Conservation (phyloP, 2,888 invertebrate genomes). For the Autographa pulchrina region DNA sequence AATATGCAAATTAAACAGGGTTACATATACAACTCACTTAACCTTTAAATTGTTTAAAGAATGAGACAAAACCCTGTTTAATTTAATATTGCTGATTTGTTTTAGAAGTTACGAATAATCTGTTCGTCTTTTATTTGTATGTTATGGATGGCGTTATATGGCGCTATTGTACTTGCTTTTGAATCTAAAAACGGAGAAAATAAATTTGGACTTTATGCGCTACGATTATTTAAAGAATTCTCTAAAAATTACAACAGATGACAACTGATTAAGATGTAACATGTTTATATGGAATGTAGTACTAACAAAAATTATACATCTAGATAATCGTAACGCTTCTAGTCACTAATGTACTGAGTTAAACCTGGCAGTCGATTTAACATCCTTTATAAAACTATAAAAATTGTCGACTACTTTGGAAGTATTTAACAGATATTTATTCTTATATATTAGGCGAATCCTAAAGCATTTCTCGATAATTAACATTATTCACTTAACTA, state of each 20-base stretch:
- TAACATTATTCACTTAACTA: conserved; percentile 30
- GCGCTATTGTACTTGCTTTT: neutral
- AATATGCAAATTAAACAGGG: neutral
- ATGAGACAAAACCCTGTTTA: no score
- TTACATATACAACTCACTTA: neutral
- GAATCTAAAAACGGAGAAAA: neutral
- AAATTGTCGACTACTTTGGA: neutral
- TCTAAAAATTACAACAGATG: conserved; percentile 10
- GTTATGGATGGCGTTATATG: neutral
- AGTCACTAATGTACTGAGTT: neutral
- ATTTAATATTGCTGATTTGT: no score
- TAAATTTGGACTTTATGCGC: neutral
- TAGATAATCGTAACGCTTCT: conserved; percentile 19
- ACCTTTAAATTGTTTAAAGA: neutral
- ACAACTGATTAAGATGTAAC: conserved; percentile 14
- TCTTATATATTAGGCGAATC: conserved; percentile 13
- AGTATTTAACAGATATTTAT: neutral
- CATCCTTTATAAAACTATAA: neutral
- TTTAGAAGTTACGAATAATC: neutral
- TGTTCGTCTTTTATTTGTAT: neutral
- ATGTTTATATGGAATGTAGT: conserved; percentile 50
- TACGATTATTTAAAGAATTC: neutral
- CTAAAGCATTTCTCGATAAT: conserved; percentile 13
- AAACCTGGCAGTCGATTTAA: neutral
- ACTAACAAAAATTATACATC: neutral